Conservation (phyloP, 2,113 vertebrate genomes). For the Odontophorus gujanensis region DNA sequence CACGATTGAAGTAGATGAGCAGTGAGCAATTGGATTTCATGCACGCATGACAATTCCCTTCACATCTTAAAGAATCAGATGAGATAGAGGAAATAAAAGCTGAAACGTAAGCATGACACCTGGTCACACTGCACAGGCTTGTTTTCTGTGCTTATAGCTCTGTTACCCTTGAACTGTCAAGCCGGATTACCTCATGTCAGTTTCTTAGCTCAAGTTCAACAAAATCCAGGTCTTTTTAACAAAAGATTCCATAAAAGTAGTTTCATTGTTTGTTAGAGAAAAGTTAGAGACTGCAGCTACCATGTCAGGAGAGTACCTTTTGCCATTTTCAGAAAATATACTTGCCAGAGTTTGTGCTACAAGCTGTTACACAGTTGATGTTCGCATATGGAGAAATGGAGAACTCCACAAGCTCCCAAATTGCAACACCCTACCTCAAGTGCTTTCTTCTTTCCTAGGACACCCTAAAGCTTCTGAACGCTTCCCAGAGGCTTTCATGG, state of each 20-base stretch:
- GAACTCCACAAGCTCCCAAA: background rate
- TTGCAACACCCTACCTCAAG: background rate
- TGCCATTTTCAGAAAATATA: background rate
- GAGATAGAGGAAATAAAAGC: background rate
- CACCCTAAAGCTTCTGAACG: background rate
- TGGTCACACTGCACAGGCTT: background rate
- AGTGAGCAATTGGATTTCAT: background rate
- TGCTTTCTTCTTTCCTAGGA: fast-evolving
- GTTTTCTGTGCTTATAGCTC: background rate
- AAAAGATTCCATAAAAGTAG: background rate
- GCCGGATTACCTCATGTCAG: background rate
- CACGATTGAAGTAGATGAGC: background rate
- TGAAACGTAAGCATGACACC: background rate
- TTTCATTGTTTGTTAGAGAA: background rate
- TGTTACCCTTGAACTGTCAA: background rate
- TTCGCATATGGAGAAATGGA: background rate
- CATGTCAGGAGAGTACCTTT: background rate
- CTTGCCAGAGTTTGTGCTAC: background rate
- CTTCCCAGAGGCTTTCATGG: background rate
- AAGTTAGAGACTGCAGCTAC: background rate
- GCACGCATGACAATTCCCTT: background rate
- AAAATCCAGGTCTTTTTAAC: background rate
- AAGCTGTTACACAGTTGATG: background rate
- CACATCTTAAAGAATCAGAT: background rate
- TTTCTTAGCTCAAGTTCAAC: background rate